Percentiles rank a stretch among this genome's conserved stretches.
These are phyloP conservation scores for Xanthorhoe designata DNA, from an alignment of 2,888 invertebrate species.

Conservation along the genomic window DNA sequence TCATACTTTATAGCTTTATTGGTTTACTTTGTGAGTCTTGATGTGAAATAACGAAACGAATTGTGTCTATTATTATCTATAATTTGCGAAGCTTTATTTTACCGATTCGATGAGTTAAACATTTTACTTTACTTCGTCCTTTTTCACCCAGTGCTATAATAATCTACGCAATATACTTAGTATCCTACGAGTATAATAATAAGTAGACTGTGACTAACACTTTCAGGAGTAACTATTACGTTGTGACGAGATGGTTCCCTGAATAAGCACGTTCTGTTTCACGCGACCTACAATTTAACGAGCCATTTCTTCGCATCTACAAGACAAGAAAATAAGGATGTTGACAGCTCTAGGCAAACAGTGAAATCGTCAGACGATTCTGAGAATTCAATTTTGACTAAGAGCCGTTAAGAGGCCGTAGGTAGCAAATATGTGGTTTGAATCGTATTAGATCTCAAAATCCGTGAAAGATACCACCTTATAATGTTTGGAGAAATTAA, in stretches of 20 bases:
- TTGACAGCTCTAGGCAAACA: slow-evolving; percentile 30
- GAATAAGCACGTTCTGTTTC: slow-evolving; percentile 34
- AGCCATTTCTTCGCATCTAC: slow-evolving; percentile 53
- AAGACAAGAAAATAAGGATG: slow-evolving; percentile 33
- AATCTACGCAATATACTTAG: not conserved
- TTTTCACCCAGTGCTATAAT: not conserved
- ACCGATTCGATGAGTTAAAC: not conserved
- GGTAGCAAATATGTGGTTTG: no score
- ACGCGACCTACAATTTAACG: slow-evolving; percentile 49
- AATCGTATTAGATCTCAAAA: no score
- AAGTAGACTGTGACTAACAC: slow-evolving; percentile 10
- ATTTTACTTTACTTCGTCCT: no score
- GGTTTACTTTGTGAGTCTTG: not conserved
- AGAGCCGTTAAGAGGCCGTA: slow-evolving; percentile 29
- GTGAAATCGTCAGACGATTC: slow-evolving; percentile 26
- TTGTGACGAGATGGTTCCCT: slow-evolving; percentile 20
- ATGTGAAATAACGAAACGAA: not conserved
- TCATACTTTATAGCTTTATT: not conserved
- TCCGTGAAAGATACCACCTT: no score
- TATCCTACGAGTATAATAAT: not conserved
- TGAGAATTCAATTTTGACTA: slow-evolving; percentile 23
- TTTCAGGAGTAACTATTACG: slow-evolving; percentile 22
- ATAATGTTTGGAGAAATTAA: no score
- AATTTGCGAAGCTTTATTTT: not conserved
- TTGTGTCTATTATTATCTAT: not conserved